These are phyloP conservation scores for Tragelaphus strepsiceros DNA, from an alignment of 2,113 vertebrate genomes.

Conservation along the genomic window DNA sequence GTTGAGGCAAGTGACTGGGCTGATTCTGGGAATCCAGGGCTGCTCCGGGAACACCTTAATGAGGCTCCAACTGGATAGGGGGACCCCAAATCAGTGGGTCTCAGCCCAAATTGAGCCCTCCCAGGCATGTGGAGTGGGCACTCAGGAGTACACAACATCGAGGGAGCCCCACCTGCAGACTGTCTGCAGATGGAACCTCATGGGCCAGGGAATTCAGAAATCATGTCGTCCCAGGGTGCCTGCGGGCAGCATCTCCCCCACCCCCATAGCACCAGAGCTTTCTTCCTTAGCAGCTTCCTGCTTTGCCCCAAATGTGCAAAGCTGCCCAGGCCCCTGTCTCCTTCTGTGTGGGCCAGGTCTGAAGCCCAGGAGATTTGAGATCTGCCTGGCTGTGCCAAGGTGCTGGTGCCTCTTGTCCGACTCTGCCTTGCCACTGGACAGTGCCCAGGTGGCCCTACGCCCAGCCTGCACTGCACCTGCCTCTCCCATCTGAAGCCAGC, in stretches of 20 bases:
- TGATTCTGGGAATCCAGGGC: background rate
- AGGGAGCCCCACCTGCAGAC: background rate
- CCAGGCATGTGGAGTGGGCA: background rate
- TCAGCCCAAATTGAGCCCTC: background rate
- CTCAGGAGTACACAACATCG: rapidly evolving
- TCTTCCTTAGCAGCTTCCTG: background rate
- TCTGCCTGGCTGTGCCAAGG: rapidly evolving
- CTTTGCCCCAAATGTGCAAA: background rate
- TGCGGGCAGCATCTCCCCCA: background rate
- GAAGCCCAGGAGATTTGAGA: background rate
- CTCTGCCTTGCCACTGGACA: background rate
- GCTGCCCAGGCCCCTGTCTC: rapidly evolving
- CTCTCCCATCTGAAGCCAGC: rapidly evolving
- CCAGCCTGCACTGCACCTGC: background rate
- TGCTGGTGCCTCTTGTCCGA: background rate
- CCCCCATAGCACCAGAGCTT: background rate
- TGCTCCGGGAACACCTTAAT: rapidly evolving
- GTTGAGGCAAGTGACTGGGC: background rate
- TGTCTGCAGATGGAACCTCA: background rate
- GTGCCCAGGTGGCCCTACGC: too few species aligned
- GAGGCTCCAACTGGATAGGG: background rate
- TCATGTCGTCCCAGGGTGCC: rapidly evolving
- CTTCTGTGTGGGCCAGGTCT: background rate
- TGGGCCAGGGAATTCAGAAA: background rate
- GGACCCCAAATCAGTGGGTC: background rate